Base-by-base conservation (phyloP, 2,113 vertebrate species). In the Camelus dromedarius region DNA sequence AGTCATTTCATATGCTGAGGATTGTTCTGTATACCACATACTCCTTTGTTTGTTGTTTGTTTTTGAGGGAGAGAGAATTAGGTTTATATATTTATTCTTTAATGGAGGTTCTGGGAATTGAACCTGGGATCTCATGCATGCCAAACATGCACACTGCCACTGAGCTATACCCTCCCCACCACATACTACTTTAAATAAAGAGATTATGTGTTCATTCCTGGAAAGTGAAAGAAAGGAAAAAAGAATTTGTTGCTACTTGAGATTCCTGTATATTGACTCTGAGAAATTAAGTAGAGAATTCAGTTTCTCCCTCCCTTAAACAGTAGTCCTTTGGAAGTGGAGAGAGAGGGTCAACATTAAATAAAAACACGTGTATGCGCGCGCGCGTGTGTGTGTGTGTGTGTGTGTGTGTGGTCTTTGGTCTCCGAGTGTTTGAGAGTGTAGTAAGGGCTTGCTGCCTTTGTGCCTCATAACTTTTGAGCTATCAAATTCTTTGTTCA, bases 401-500 rank as follows among this genome's bases (percentile, higher is more conserved):
- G 9, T 30, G 5, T 50, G 20, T 48, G 32, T 32, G 28, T 42
- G 26, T 92, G 26, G 0, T 83, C 70, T 92, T 84, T 80, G 72
- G 54, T 76, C 35, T 93, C 20, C 12, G 52, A 5, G 28, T 60
- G 0, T 91, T 85, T 94, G 60, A 93, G 11, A 90, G 16, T n/a
- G 85, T 91, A 66, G 56, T 92, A 92, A 86, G 38, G n/a, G 6
- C 26, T 86, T 93, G 18, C 35, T 91, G 7, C 67, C 67, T 91
- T 95, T 89, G 67, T 94, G 62, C 79, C 22, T 90, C 56, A 32
- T 86, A 95, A 87, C 72, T 93, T 96, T 96, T 89, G 52, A 93
- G 67, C 69, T 76, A 18, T 93, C n/a, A 69, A 0, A 1, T 95
- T 88, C 87, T 83, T 95, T 14, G n/a, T 89, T 32, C 38, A 56